Evolutionary conservation across 2,113 vertebrate species (phyloP).

Genomic region (Phylloscopus trochilus): DNA sequence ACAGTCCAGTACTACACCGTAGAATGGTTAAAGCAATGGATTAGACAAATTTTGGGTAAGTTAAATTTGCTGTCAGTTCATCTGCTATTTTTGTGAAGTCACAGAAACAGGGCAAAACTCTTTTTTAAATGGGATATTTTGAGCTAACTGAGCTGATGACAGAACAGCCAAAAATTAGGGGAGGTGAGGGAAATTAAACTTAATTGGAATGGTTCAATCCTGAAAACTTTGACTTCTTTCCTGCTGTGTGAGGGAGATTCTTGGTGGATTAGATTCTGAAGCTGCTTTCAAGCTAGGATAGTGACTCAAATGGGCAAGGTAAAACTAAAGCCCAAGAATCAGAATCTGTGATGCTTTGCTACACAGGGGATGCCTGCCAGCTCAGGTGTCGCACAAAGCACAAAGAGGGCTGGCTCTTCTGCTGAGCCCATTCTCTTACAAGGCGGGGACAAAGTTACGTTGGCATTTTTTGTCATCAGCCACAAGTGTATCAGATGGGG

Average conservation of each 20-base stretch:
- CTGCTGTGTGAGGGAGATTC: neutral
- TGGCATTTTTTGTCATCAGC: neutral
- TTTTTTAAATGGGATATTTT: neutral
- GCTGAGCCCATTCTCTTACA: fast-evolving
- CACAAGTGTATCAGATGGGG: neutral
- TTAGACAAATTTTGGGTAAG: neutral
- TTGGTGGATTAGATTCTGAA: neutral
- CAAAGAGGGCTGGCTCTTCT: neutral
- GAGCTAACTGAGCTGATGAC: neutral
- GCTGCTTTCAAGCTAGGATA: neutral
- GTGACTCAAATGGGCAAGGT: neutral
- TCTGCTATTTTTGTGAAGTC: neutral
- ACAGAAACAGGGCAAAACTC: neutral
- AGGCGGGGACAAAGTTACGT: neutral
- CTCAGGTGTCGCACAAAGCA: too few species aligned
- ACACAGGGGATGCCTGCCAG: fast-evolving
- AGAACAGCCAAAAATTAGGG: neutral
- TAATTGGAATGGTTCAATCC: neutral
- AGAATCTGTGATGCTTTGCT: neutral
- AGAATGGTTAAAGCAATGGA: neutral
- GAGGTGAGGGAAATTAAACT: neutral
- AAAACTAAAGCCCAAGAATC: neutral
- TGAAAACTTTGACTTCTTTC: neutral
- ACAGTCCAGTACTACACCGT: neutral
- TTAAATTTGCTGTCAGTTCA: neutral